These are phyloP conservation scores for Lepidurus couesii DNA, from an alignment of 1,140 invertebrate species.

Conservation along the genomic window DNA sequence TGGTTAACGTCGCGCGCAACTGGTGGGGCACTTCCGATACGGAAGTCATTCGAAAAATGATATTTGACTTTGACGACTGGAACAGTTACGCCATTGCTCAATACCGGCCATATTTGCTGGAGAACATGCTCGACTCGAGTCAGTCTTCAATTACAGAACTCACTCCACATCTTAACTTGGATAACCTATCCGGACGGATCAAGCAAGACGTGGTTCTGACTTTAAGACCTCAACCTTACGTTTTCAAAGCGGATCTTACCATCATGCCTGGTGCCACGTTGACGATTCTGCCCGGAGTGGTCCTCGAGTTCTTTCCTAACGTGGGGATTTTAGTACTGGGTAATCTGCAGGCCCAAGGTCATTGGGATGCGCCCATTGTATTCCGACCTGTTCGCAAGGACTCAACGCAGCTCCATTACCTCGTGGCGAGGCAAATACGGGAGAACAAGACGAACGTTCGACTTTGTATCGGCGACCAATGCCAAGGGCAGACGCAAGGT, in stretches of 20 bases:
- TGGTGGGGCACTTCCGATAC: conserved; percentile 87
- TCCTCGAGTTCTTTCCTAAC: conserved; percentile 90
- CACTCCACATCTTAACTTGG: conserved; percentile 49
- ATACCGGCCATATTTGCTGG: conserved; percentile 78
- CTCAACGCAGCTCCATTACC: conserved; percentile 32
- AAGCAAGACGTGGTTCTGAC: conserved; percentile 64
- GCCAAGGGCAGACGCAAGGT: conserved; percentile 47
- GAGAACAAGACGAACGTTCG: conserved; percentile 38
- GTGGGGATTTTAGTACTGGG: conserved; percentile 95
- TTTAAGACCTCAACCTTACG: conserved; percentile 63
- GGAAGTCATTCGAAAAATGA: conserved; percentile 66
- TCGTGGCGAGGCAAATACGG: conserved; percentile 18
- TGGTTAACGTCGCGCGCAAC: conserved; percentile 83
- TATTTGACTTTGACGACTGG: conserved; percentile 99
- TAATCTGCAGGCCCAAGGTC: conserved; percentile 76
- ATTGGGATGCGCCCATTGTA: conserved; percentile 67
- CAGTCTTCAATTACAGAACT: conserved; percentile 62
- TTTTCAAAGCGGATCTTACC: conserved; percentile 85
- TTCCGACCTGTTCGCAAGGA: conserved; percentile 62
- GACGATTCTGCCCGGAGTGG: conserved; percentile 80
- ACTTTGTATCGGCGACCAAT: conserved; percentile 43
- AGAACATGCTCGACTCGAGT: conserved; percentile 65
- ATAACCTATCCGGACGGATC: conserved; percentile 78
- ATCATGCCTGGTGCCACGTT: conserved; percentile 87
- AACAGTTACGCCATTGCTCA: conserved; percentile 91